Percentiles rank a stretch among this genome's conserved stretches.
phyloP scores from a whole-genome alignment of 2,113 vertebrate species.

The Psettodes erumei region DNA sequence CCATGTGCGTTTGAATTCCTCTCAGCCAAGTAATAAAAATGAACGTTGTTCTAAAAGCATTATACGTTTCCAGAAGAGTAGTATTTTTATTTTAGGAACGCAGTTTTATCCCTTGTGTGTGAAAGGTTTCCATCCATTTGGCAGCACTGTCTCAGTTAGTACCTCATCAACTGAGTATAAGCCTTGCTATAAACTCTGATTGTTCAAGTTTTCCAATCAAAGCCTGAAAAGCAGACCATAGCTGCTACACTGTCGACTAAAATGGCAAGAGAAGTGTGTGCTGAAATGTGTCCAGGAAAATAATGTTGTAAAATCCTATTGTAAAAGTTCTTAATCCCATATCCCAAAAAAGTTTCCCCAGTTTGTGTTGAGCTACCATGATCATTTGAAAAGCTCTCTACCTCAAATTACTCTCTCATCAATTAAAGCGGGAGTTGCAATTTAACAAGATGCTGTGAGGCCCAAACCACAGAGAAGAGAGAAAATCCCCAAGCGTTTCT shows the following conservation, averaged over 20 bases:
- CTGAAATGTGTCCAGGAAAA: conserved; percentile 59
- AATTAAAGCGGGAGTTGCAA: conserved; percentile 64
- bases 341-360: conserved; percentile 31
- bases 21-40: conserved; percentile 20
- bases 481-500: conserved; percentile 62
- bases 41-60: not conserved
- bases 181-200: conserved; percentile 36
- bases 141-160: conserved; percentile 22
- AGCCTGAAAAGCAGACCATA: conserved; percentile 15
- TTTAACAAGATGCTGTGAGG: conserved; percentile 66
- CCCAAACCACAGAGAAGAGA: conserved; percentile 62
- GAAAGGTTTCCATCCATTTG: conserved; percentile 49
- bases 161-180: conserved; percentile 29
- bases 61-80: conserved; percentile 24
- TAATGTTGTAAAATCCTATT: conserved; percentile 51
- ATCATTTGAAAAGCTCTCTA: conserved; percentile 47
- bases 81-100: conserved; percentile 6
- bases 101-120: conserved; percentile 27
- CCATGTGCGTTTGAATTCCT: not conserved
- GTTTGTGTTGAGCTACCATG: conserved; percentile 32
- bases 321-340: conserved; percentile 54
- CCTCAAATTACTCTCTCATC: conserved; percentile 61
- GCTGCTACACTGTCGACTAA: conserved; percentile 23
- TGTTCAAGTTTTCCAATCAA: conserved; percentile 55
- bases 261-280: conserved; percentile 32